These are phyloP conservation scores for Morpho helenor DNA, from an alignment of 2,888 invertebrate species.

Conservation along the genomic window DNA sequence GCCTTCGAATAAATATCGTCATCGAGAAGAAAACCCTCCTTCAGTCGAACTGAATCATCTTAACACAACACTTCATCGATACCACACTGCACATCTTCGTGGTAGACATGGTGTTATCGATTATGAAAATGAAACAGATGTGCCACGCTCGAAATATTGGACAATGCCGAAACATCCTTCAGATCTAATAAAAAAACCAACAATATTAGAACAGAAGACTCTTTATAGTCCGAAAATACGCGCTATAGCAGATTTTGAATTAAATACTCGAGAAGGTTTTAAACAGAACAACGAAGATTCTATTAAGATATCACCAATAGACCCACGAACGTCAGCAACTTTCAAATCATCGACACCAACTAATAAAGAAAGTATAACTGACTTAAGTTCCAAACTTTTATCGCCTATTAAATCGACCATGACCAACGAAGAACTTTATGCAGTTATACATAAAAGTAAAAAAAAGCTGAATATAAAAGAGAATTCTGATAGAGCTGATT, in stretches of 20 bases:
- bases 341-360: slow-evolving; percentile 86
- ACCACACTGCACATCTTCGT: slow-evolving; percentile 56
- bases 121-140: slow-evolving; percentile 43
- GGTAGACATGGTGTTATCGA: slow-evolving; percentile 56
- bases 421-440: slow-evolving; percentile 88
- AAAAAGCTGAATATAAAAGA: slow-evolving; percentile 84
- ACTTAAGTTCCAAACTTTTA: slow-evolving; percentile 73
- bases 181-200: slow-evolving; percentile 33
- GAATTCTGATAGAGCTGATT: slow-evolving; percentile 66
- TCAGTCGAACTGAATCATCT: slow-evolving; percentile 49
- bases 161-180: slow-evolving; percentile 72
- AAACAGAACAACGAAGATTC: slow-evolving; percentile 50
- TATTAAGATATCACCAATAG: slow-evolving; percentile 83
- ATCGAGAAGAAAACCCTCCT: slow-evolving; percentile 43
- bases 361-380: slow-evolving; percentile 67
- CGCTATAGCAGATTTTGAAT: slow-evolving; percentile 31
- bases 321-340: slow-evolving; percentile 78
- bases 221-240: slow-evolving; percentile 29
- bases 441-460: slow-evolving; percentile 88
- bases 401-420: slow-evolving; percentile 86
- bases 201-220: slow-evolving; percentile 14
- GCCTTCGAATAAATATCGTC: slow-evolving; percentile 52
- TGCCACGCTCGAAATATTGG: slow-evolving; percentile 76
- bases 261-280: not conserved
- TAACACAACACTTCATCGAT: slow-evolving; percentile 49